Evolutionary conservation across 37 sponge, comb jelly and placozoan genomes (phyloP), one percentile per base, ranked within the genome.

Genomic region (Geodia barretti): DNA sequence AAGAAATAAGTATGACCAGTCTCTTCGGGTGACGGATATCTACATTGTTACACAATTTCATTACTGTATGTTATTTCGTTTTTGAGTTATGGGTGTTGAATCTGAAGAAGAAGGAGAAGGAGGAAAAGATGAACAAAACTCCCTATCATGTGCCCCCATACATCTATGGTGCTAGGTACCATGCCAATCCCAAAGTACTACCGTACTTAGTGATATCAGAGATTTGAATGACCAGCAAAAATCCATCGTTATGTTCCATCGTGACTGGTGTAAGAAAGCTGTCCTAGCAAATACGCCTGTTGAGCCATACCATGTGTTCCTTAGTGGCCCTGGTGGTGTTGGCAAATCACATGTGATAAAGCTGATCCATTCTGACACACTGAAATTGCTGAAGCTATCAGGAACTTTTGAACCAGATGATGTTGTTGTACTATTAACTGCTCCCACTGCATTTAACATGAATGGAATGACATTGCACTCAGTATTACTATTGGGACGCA

Each of bases 281-380:
- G 74, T 82, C 1, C 5, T 72, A 39, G 72, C 25, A 36, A 54
- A 54, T 28, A 60, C 29, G 24, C 64, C 74, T 3, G 58, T 79
- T 68, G 41, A 82, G 21, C 86, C 86, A 38, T 69, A 69, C 37
- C 73, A 38, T 70, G 62, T 79, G 42, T 79, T 72, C 31, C 4
- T 79, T 1, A 79, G 80, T 80, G 88, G 82, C 39, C 76, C 77
- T 68, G 82, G 81, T 69, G 88, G 82, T 70, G 82, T 80, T 41
- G 81, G 82, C 32, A 87, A 87, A 70, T 74, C 72, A 29, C 72
- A 70, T 70, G 63, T 87, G n/a, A 80, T 87, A 1, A 81, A 40
- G 32, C 34, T 85, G 9, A 43, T 85, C 41, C 72, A 70, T 29
- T 59, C 71, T 43, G 85, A 77, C 23, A 78, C 79, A 23, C 33